These are phyloP conservation scores for Hedya salicella DNA, from an alignment of 2,888 invertebrate species.

Conservation along the genomic window DNA sequence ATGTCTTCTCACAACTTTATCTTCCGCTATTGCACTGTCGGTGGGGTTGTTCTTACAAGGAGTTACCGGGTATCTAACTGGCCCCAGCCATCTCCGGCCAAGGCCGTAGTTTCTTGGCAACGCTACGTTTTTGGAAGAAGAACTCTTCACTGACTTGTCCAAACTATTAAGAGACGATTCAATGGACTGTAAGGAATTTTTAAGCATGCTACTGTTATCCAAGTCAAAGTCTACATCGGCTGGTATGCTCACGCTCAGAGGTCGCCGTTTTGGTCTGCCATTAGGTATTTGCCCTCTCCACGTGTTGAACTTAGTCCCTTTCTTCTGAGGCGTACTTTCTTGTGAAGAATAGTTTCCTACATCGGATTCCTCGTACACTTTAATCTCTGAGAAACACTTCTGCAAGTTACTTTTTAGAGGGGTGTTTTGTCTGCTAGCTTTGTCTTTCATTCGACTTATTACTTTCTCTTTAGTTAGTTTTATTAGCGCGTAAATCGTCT, in stretches of 20 bases:
- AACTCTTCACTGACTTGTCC: constrained; percentile 68
- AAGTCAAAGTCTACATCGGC: constrained; percentile 71
- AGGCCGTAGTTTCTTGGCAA: constrained; percentile 85
- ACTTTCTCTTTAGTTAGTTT: constrained; percentile 81
- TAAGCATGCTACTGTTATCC: constrained; percentile 62
- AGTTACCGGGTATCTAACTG: constrained; percentile 87
- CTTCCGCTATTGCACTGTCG: constrained; percentile 66
- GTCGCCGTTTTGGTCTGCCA: constrained; percentile 69
- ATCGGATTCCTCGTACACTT: constrained; percentile 71
- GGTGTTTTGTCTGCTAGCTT: constrained; percentile 61
- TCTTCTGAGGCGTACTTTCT: constrained; percentile 73
- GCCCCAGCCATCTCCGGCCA: constrained; percentile 86
- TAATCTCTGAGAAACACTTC: constrained; percentile 75
- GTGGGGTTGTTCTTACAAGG: constrained; percentile 82
- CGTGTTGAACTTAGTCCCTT: constrained; percentile 71
- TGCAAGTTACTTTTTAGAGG: constrained; percentile 66
- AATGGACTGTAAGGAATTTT: constrained; percentile 71
- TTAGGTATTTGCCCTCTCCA: constrained; percentile 71
- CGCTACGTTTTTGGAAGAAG: constrained; percentile 75
- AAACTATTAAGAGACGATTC: constrained; percentile 73
- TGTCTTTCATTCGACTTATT: constrained; percentile 75
- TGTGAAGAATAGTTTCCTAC: constrained; percentile 68
- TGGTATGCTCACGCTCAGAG: constrained; percentile 78
- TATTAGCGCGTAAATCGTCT: constrained; percentile 81
- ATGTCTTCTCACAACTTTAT: constrained; percentile 73